Base-by-base conservation (phyloP, 2,113 vertebrate species). In the Marmota flaviventris region DNA sequence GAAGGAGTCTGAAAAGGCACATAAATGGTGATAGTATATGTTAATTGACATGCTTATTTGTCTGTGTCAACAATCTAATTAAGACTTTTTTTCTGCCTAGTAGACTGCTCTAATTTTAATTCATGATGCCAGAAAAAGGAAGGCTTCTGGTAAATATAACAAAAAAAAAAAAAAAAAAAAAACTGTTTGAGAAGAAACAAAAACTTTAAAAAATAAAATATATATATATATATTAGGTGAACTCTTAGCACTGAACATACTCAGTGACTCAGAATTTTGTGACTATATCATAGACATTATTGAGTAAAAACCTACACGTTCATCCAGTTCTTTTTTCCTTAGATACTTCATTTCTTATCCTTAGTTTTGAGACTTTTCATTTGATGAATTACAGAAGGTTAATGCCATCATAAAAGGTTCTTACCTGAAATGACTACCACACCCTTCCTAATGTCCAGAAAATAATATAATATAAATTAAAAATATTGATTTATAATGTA, bases 31-130 rank as follows among this genome's bases (percentile, higher is more conserved):
- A 95, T 27, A 85, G 72, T 20, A 73, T 3, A 81, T 18, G 78
- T 17, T 89, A 85, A 91, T 45, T 79, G 86, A 84, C 48, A 88
- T 25, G 48, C 27, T 86, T 93, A 78, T 85, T 87, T 96, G n/a
- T 78, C 45, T 78, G 51, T 94, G 48, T 86, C 70, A 95, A 92
- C 79, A 94, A 87, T 77, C 17, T 91, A 95, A 94, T 86, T 78
- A 78, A 77, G 27, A 18, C 65, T 86, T 87, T 94, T 9, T 76
- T 85, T 73, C 42, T 95, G 42, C 37, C 34, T 84, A 58, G 42
- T 72, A 83, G 42, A 94, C 42, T 86, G 11, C 4, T 86, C 27
- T 96, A 72, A 97, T 93, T 95, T 97, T 92, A 92, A 95, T 65
- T 84, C 37, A 76, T 12, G 63, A 12, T 91, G 34, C 58, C 24